phyloP scores from a whole-genome alignment of 2,113 vertebrate species.

The Lampris incognitus region DNA sequence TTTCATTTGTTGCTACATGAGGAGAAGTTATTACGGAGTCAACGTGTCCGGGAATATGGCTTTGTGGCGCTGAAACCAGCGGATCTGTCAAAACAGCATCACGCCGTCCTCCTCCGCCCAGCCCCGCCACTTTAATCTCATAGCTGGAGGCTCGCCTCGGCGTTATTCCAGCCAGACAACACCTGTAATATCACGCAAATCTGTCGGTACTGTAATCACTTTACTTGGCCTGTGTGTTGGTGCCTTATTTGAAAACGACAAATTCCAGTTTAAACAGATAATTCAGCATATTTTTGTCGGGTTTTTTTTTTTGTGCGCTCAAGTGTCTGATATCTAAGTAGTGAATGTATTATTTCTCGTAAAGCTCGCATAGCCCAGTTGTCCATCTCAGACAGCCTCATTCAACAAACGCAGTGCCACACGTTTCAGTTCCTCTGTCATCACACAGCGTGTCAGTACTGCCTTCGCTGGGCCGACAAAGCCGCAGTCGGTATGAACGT shows the following conservation, averaged over 20 bases:
- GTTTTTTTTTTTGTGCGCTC: neutral
- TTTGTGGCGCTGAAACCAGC: constrained; percentile 30
- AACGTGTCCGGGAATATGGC: constrained; percentile 15
- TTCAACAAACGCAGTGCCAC: constrained; percentile 16
- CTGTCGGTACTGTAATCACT: neutral
- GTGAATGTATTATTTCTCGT: constrained; percentile 24
- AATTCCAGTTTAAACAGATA: constrained; percentile 8
- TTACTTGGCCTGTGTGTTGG: neutral
- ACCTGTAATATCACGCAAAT: constrained; percentile 10
- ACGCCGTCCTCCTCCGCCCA: constrained; percentile 34
- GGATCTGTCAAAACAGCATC: constrained; percentile 40
- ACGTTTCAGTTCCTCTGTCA: constrained; percentile 61
- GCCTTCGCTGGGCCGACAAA: constrained; percentile 8
- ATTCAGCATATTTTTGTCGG: constrained; percentile 12
- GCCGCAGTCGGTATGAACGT: neutral
- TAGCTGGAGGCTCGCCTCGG: constrained; percentile 20
- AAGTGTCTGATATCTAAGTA: constrained; percentile 23
- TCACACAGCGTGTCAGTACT: neutral
- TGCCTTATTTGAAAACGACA: neutral
- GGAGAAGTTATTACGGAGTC: constrained; percentile 33
- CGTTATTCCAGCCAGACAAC: constrained; percentile 22
- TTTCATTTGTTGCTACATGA: constrained; percentile 28
- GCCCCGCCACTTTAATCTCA: constrained; percentile 32
- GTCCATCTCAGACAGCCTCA: constrained; percentile 26
- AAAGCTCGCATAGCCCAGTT: constrained; percentile 20